Evolutionary conservation across 2,888 invertebrate genomes (phyloP).

Genomic region (Cenopis cana): DNA sequence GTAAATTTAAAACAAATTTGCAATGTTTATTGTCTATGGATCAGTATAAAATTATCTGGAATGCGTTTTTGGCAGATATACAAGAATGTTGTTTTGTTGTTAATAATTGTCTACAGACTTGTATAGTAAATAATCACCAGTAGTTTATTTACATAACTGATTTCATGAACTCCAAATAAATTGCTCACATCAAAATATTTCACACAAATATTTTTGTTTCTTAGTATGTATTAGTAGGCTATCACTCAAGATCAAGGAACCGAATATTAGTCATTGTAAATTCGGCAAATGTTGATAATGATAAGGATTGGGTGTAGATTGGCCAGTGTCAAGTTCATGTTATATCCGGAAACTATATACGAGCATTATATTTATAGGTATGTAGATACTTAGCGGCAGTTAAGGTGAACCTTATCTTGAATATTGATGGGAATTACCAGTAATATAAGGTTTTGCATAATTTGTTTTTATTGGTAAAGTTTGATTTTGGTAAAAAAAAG

Average conservation of each 20-base stretch:
- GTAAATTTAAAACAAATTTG: too few species aligned
- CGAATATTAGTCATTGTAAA: slow-evolving; percentile 13
- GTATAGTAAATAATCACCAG: too few species aligned
- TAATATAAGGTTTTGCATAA: not conserved
- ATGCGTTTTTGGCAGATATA: too few species aligned
- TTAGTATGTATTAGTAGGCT: not conserved
- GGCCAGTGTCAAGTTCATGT: slow-evolving; percentile 8
- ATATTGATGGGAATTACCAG: slow-evolving; percentile 6
- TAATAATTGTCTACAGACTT: too few species aligned
- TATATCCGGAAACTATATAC: slow-evolving; percentile 4
- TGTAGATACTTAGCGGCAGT: not conserved
- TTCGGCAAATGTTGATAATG: slow-evolving; percentile 10
- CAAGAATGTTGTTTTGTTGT: too few species aligned
- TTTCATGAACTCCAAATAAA: too few species aligned
- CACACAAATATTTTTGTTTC: too few species aligned
- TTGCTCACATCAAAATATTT: too few species aligned
- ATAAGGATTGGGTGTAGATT: slow-evolving; percentile 12
- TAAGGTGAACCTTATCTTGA: slow-evolving; percentile 14
- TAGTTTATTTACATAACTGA: too few species aligned
- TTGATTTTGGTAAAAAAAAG: too few species aligned
- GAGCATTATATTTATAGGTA: not conserved
- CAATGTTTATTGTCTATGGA: too few species aligned
- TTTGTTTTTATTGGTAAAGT: not conserved
- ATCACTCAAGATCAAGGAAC: not conserved
- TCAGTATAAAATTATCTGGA: too few species aligned